Evolutionary conservation across 2,888 invertebrate species (phyloP), one percentile per base, ranked within the genome.

Genomic region (Pegoplata infirma): DNA sequence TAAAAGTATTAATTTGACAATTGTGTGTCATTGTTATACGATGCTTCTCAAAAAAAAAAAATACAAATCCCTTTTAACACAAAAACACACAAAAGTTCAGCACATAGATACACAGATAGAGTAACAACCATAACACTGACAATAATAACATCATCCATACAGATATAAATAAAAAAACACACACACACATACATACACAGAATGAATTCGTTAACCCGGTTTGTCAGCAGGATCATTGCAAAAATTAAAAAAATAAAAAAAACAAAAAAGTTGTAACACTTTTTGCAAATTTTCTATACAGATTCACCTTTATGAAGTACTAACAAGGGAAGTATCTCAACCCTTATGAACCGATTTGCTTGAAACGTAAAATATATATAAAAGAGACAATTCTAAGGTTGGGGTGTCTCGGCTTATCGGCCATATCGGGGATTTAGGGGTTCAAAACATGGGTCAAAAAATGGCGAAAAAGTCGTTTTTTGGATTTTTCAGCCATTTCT

Each of bases 171-270:
- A 28, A 47, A 28, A 36, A 56, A 21, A 49, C 10, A 46, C 19
- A 56, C n/a, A n/a, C n/a, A n/a, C n/a, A n/a, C n/a, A n/a, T n/a
- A n/a, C n/a, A n/a, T n/a, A n/a, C n/a, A n/a, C n/a, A n/a, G n/a
- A n/a, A n/a, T n/a, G n/a, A n/a, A 68, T 49, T 47, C 36, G 56
- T 68, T 68, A 56, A 68, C 55, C 56, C 56, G 32, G 36, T 68
- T 68, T 68, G 68, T 32, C 47, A 68, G 56, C 23, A 63, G 55
- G 56, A 67, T 67, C 67, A 68, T 68, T 12, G 21, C 16, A 46
- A 59, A n/a, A 46, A 59, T 25, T 16, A 59, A 46, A 44, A 32
- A 44, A 16, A 25, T 32, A 10, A 5, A 53, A 3, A n/a, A n/a
- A n/a, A n/a, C n/a, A 7, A 21, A 49, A 49, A 12, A 53, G 4